These are phyloP conservation scores for Drosophila stalkeri DNA, from an alignment of 2,888 invertebrate genomes.

Conservation along the genomic window DNA sequence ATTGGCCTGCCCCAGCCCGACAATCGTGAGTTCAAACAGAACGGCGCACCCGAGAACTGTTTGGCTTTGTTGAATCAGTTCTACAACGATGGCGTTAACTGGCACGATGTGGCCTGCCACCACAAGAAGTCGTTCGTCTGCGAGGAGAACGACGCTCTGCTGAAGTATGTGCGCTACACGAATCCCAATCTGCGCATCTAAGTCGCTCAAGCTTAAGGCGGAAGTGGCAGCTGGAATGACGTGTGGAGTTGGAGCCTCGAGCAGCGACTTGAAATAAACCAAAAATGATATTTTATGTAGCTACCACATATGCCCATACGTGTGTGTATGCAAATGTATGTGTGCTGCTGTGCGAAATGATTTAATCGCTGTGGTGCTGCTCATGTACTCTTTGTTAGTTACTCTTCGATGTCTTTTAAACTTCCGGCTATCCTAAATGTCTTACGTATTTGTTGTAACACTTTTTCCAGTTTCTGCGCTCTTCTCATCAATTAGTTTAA, in stretches of 20 bases:
- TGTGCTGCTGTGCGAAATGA: constrained; percentile 21
- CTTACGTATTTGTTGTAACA: constrained; percentile 56
- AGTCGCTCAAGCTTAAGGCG: constrained; percentile 44
- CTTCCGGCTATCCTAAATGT: constrained; percentile 52
- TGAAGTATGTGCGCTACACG: constrained; percentile 93
- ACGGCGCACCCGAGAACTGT: constrained; percentile 94
- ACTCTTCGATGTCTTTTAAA: constrained; percentile 35
- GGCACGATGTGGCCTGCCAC: constrained; percentile 96
- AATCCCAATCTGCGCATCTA: constrained; percentile 92
- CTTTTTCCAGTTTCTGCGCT: constrained; percentile 48
- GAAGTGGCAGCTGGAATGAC: constrained; percentile 16
- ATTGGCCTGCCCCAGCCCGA: constrained; percentile 95
- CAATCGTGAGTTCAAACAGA: constrained; percentile 92
- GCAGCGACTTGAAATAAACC: constrained; percentile 80
- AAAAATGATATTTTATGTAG: constrained; percentile 79
- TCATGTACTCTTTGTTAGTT: constrained; percentile 32
- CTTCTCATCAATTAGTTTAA: constrained; percentile 79
- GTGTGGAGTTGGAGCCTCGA: constrained; percentile 38
- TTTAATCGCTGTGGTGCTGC: constrained; percentile 34
- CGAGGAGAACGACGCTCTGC: constrained; percentile 94
- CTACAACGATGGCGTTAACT: constrained; percentile 95
- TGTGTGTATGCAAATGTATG: constrained; percentile 20
- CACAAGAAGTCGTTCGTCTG: constrained; percentile 95
- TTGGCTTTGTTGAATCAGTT: constrained; percentile 94
- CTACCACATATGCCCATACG: constrained; percentile 11